Base-by-base conservation (phyloP, 2,888 invertebrate genomes). In the Dascillus cervinus region DNA sequence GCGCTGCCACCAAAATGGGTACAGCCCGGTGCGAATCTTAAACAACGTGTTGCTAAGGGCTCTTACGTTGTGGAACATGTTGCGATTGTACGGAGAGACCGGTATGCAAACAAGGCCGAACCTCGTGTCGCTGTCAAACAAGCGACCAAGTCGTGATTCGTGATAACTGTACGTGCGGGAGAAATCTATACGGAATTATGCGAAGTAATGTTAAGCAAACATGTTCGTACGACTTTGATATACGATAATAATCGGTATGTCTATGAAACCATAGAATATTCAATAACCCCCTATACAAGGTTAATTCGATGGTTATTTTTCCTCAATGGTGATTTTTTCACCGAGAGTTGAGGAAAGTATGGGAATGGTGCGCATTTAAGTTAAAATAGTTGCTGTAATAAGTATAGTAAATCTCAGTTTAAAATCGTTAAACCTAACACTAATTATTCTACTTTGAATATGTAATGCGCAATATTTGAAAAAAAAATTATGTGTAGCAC, bases 61-160 rank as follows among this genome's bases (percentile, higher is more conserved):
- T 23, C 23, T 28, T n/a, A 26, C 31, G 26, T 34, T 35, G 34
- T 33, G 34, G 33, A 26, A 32, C 32, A 36, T 32, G 34, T 34
- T 23, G 29, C 37, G 36, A 41, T 39, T 41, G 33, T 38, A 37
- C 35, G n/a, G n/a, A 27, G 38, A 36, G 36, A 46, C 46, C 42
- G 42, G 46, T 46, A 46, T 46, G 42, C 42, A 46, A 46, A 44
- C 39, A 44, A 45, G 44, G 32, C 39, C 36, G 37, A 32, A 29
- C 34, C 41, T 39, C 29, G 33, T 33, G 33, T 35, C 33, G 39
- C 31, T 43, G 43, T 44, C 41, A 43, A 43, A 39, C 39, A 31
- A 29, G 29, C 34, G 24, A 39, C 26, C 19, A 15, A 40, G 34
- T 44, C 41, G 44, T 45, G 43, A 40, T 45, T 34, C 41, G 37